These are phyloP conservation scores for cattle (Bos taurus) DNA, from an alignment of 2,113 vertebrate genomes.

Conservation along the genomic window ARS-UCD2.0 NC_037337.1:3540001-3540500, in stretches of 20 bases:
- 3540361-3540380: background rate
- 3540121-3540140: background rate
- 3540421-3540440: background rate
- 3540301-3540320: background rate
- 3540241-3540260: background rate
- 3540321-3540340: background rate
- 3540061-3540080: background rate
- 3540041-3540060: background rate
- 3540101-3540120: background rate
- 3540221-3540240: background rate
- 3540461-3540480: background rate
- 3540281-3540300: background rate
- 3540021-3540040: background rate
- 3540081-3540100: background rate
- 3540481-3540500: background rate
- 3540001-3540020: background rate
- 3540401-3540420: background rate
- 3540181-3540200: background rate
- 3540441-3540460: background rate
- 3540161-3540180: background rate
- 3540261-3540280: background rate
- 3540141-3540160: background rate
- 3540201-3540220: background rate
- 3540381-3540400: background rate
- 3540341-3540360: background rate